Evolutionary conservation across 2,888 invertebrate genomes (phyloP).

Genomic region (Parochlus steinenii): DNA sequence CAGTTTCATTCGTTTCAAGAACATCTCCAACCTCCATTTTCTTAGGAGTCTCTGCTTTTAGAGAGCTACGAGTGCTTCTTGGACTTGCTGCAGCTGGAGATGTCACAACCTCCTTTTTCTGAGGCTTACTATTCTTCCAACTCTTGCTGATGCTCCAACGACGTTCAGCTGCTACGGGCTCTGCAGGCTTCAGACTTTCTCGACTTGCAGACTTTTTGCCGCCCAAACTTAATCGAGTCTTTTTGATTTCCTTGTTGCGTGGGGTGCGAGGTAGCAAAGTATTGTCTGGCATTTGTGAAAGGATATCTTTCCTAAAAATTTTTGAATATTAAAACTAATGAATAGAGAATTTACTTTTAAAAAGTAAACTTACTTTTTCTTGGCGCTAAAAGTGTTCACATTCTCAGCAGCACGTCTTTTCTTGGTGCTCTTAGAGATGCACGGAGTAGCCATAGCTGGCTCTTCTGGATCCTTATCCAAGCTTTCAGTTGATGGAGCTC

Average conservation of each 20-base stretch:
- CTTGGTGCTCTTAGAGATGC: constrained; percentile 41
- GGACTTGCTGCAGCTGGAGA: background rate
- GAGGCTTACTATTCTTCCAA: background rate
- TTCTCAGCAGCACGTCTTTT: constrained; percentile 45
- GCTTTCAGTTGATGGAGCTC: constrained; percentile 35
- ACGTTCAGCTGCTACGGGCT: background rate
- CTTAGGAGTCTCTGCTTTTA: background rate
- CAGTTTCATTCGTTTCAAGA: constrained; percentile 1
- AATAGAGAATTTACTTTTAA: constrained; percentile 2
- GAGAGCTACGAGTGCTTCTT: background rate
- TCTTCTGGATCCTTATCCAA: constrained; percentile 29
- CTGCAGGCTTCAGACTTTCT: too few relatives aligned
- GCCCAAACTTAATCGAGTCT: constrained; percentile 18
- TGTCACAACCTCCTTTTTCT: background rate
- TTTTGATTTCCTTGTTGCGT: constrained; percentile 21
- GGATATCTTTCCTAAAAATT: constrained; percentile 42
- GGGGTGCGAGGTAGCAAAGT: too few relatives aligned
- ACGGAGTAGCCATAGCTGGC: constrained; percentile 33
- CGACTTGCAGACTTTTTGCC: too few relatives aligned
- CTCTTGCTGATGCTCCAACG: constrained; percentile 6
- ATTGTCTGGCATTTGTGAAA: too few relatives aligned
- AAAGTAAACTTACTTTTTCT: constrained; percentile 40
- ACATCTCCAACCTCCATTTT: constrained; percentile 1
- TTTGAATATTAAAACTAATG: constrained; percentile 5
- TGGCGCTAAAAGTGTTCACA: constrained; percentile 40